Evolutionary conservation across 2,888 invertebrate species (phyloP).

Genomic region (Drosophila mettleri): DNA sequence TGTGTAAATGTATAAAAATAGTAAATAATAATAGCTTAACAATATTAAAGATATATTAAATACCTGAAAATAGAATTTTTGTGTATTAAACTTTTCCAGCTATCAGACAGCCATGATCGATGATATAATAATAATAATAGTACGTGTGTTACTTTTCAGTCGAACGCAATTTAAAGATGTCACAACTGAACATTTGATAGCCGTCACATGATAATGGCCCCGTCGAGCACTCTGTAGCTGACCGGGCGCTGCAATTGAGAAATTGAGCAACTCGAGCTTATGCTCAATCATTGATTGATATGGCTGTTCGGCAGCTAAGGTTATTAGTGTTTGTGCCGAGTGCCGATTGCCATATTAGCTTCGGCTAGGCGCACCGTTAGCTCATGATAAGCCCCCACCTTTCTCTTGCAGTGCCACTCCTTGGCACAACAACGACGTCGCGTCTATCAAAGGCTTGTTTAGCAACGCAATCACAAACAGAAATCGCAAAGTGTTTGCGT

Average conservation of each 20-base stretch:
- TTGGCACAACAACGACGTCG: background rate
- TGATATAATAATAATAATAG: constrained; percentile 3
- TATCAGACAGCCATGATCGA: constrained; percentile 32
- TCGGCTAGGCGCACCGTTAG: constrained; percentile 21
- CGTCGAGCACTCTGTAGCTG: background rate
- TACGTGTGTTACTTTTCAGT: background rate
- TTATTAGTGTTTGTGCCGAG: constrained; percentile 27
- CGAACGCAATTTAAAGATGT: constrained; percentile 26
- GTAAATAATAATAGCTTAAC: background rate
- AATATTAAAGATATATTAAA: background rate
- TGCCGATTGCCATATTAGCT: constrained; percentile 27
- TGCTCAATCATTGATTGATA: constrained; percentile 75
- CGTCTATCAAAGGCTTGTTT: constrained; percentile 66
- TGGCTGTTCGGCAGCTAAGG: constrained; percentile 39
- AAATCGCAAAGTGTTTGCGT: constrained; percentile 71
- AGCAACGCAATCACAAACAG: constrained; percentile 56
- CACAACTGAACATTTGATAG: constrained; percentile 9
- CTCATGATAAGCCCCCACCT: constrained; percentile 39
- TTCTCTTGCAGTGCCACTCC: background rate
- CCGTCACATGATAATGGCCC: constrained; percentile 31
- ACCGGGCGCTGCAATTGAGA: constrained; percentile 41
- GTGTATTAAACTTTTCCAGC: background rate
- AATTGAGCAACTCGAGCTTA: constrained; percentile 70
- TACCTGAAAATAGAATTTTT: background rate
- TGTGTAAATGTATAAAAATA: too few relatives aligned